Conservation (phyloP, 1,140 invertebrate species). For the Brachystomella parvula region DNA sequence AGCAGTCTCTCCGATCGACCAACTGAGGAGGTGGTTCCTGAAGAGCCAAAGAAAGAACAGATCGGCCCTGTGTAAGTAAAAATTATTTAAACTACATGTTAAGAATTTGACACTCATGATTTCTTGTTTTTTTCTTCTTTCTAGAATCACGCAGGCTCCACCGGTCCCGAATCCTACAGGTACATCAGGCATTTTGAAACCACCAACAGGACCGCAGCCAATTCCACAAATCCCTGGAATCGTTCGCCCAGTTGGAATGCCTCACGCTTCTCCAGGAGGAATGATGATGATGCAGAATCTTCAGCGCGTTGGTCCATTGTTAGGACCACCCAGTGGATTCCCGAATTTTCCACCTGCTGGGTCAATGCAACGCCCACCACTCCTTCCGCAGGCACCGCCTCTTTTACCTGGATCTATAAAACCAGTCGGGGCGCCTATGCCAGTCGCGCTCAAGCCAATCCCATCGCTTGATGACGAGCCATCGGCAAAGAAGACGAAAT, state of each 20-base stretch:
- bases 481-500: conserved; percentile 74
- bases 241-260: conserved; percentile 33
- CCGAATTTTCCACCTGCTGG: conserved; percentile 18
- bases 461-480: conserved; percentile 60
- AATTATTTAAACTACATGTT: conserved; percentile 1
- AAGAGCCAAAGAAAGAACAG: conserved; percentile 30
- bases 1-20: not conserved
- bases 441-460: conserved; percentile 4
- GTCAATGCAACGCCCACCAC: conserved; percentile 23
- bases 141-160: conserved; percentile 37
- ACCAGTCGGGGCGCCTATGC: conserved; percentile 12
- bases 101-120: not conserved
- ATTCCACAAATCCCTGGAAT: conserved; percentile 40
- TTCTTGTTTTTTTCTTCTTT: conserved; percentile 15
- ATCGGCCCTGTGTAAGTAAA: conserved; percentile 32
- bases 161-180: conserved; percentile 49
- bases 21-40: conserved; percentile 11
- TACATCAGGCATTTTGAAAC: conserved; percentile 42
- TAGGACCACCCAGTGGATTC: conserved; percentile 22
- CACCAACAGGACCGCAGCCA: conserved; percentile 33
- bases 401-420: conserved; percentile 11
- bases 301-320: conserved; percentile 23
- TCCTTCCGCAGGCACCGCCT: conserved; percentile 32
- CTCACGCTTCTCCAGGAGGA: conserved; percentile 26
- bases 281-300: conserved; percentile 25